Evolutionary conservation across 2,888 invertebrate genomes (phyloP), one percentile per base, ranked within the genome.

Genomic region (Scelioninae gen. 2): DNA sequence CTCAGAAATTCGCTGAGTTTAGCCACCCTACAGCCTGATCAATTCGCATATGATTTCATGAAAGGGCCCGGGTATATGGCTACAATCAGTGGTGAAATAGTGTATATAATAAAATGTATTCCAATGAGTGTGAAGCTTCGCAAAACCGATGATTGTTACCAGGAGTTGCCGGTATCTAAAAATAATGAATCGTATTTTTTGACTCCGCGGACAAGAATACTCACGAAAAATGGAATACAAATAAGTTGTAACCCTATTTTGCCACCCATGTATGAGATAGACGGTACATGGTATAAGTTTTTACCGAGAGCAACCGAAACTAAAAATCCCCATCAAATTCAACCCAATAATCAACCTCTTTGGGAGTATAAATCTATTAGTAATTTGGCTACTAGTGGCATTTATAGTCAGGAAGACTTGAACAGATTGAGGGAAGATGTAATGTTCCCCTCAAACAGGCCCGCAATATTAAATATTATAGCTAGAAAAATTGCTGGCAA

Each of bases 41-140:
- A 41, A 10, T 41, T 41, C 18, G 41, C 41, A 1, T 41, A 41
- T 10, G 33, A 33, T 10, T 33, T 33, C 10, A 33, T 33, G 33
- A 33, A 33, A n/a, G 10, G 10, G 2, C 41, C 41, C 1, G 81
- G 80, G 0, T 76, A 77, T 33, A 78, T 81, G 50, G 79, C 78
- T 0, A 15, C 74, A n/a, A 65, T 77, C 0, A 67, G 72, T 16
- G 81, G 80, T 15, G 80, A 81, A 64, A 79, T 76, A 0, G 35
- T 81, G 0, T 78, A 81, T 39, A 74, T 82, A 0, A 41, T 81
- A 5, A 71, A 78, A 39, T 81, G 81, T 31, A 72, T 78, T 0
- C 78, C 79, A 0, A 67, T 76, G 2, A 52, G 69, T 10, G 77
- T 74, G 1, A 67, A 43, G 0, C 11, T 81, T 0, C 25, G 77